These are phyloP conservation scores for Capreolus pygargus DNA, from an alignment of 2,113 vertebrate species.

Conservation along the genomic window DNA sequence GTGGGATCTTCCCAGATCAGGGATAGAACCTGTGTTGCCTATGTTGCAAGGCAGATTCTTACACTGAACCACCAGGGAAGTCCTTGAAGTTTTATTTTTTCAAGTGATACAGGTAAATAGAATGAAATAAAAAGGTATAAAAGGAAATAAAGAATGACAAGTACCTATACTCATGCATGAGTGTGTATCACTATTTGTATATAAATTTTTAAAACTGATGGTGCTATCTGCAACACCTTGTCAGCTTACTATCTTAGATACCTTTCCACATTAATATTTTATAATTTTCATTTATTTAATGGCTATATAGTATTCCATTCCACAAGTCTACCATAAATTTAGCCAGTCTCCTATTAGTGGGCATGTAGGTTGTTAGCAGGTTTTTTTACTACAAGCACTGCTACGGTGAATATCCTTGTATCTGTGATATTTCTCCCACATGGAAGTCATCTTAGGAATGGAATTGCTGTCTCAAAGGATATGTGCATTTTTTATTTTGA, in stretches of 20 bases:
- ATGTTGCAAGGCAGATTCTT: background rate
- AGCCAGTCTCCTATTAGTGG: background rate
- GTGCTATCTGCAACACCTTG: background rate
- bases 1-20: background rate
- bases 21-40: background rate
- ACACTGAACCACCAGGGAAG: background rate
- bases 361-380: background rate
- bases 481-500: constrained; percentile 30
- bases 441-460: background rate
- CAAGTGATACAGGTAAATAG: background rate
- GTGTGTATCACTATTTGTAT: background rate
- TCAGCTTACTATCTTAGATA: constrained; percentile 31
- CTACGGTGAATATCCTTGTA: background rate
- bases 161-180: background rate
- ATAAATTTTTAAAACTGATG: background rate
- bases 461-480: background rate
- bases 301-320: background rate
- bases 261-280: constrained; percentile 37
- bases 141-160: background rate
- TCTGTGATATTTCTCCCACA: background rate
- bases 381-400: background rate
- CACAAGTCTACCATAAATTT: background rate
- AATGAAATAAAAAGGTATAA: background rate
- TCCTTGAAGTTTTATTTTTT: background rate
- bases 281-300: constrained; percentile 30